These are phyloP conservation scores for Tortricodes alternella DNA, from an alignment of 2,888 invertebrate species.

Conservation along the genomic window DNA sequence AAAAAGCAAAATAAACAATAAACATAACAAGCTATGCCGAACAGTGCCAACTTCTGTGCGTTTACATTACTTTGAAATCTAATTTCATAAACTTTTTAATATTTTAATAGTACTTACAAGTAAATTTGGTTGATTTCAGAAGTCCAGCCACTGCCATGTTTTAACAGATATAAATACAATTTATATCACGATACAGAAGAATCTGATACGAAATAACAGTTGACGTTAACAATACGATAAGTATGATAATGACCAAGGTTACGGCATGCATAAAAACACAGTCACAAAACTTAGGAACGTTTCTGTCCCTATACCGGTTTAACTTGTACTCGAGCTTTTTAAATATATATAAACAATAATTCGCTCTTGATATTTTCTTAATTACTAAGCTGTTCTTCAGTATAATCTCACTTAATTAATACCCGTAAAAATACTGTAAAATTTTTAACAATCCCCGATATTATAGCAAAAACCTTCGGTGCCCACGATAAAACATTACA, in stretches of 20 bases:
- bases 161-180: conserved; percentile 37
- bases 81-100: background rate
- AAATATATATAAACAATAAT: background rate
- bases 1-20: too few species aligned
- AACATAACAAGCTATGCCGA: too few species aligned
- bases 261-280: conserved; percentile 33
- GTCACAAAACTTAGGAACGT: conserved; percentile 34
- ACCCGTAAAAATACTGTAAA: background rate
- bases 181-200: conserved; percentile 37
- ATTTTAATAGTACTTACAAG: conserved; percentile 52
- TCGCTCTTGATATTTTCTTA: background rate
- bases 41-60: too few species aligned
- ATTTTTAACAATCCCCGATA: too few species aligned
- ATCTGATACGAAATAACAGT: conserved; percentile 40
- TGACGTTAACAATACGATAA: conserved; percentile 51
- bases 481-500: too few species aligned
- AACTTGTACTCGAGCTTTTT: background rate
- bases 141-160: conserved; percentile 61
- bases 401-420: background rate
- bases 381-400: background rate
- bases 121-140: conserved; percentile 57
- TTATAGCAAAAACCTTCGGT: too few species aligned
- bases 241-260: conserved; percentile 64
- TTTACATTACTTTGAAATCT: background rate
- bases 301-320: conserved; percentile 30